Evolutionary conservation across 37 sponge, comb jelly and placozoan genomes (phyloP).

Genomic region (Aplysina aerophoba): DNA sequence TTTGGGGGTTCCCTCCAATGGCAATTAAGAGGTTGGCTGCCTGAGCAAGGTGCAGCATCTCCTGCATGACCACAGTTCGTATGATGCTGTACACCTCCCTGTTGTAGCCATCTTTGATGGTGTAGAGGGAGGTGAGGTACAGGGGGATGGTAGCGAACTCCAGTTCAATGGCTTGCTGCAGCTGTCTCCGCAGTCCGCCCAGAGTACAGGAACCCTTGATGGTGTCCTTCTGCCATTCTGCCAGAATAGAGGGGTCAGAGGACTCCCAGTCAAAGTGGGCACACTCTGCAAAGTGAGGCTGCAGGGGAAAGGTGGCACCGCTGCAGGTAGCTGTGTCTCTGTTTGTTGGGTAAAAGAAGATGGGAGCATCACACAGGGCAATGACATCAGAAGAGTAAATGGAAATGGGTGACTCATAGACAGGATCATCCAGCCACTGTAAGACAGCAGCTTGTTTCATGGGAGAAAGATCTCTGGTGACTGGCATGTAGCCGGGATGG

Average conservation of each 20-base stretch:
- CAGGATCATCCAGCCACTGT: conserved; percentile 56
- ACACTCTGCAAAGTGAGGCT: too few relatives aligned
- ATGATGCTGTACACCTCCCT: conserved; percentile 28
- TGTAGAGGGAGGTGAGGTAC: conserved; percentile 56
- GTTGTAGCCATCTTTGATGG: conserved; percentile 55
- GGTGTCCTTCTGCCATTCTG: not conserved
- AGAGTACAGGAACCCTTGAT: conserved; percentile 2
- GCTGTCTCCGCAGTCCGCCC: conserved; percentile 1
- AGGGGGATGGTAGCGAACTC: conserved; percentile 63
- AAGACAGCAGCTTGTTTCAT: conserved; percentile 30
- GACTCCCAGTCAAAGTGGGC: too few relatives aligned
- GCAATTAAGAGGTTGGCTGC: conserved; percentile 62
- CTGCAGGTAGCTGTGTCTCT: too few relatives aligned
- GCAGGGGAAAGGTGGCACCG: too few relatives aligned
- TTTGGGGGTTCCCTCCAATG: conserved; percentile 39
- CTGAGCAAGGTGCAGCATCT: conserved; percentile 64
- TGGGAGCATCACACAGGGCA: too few relatives aligned
- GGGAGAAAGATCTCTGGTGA: conserved; percentile 63
- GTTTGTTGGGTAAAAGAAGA: too few relatives aligned
- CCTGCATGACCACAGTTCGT: conserved; percentile 46
- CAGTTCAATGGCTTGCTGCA: conserved; percentile 52
- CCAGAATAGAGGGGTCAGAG: too few relatives aligned
- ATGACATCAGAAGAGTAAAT: too few relatives aligned
- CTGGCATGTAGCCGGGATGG: conserved; percentile 73
- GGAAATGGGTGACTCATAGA: too few relatives aligned